Conservation (phyloP, 2,888 invertebrate species). For the Kuschelorhynchus macadamiae region DNA sequence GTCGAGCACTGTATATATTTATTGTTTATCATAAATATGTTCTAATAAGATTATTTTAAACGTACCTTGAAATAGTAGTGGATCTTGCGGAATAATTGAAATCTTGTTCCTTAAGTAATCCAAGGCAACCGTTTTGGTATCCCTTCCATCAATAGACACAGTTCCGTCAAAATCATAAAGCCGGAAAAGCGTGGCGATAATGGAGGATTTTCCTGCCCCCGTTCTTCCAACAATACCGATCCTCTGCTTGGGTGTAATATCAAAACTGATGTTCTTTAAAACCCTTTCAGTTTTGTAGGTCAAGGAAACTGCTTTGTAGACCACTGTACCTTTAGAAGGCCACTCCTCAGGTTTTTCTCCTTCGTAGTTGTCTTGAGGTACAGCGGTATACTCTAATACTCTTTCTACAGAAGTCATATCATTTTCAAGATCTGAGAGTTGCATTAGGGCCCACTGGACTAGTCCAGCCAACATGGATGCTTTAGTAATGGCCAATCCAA, state of each 20-base stretch:
- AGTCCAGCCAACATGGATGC: conserved; percentile 74
- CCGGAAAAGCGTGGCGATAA: conserved; percentile 83
- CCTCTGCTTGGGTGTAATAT: conserved; percentile 79
- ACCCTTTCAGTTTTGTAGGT: conserved; percentile 80
- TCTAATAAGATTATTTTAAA: too few species aligned
- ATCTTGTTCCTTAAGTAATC: conserved; percentile 67
- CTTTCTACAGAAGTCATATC: conserved; percentile 93
- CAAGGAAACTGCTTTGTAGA: conserved; percentile 76
- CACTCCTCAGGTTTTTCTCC: conserved; percentile 73
- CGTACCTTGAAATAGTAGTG: conserved; percentile 70
- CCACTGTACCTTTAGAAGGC: conserved; percentile 79
- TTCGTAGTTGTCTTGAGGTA: conserved; percentile 65
- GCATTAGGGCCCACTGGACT: conserved; percentile 77
- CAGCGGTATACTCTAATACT: conserved; percentile 70
- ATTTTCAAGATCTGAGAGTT: conserved; percentile 85
- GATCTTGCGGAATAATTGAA: conserved; percentile 72
- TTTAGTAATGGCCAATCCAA: conserved; percentile 70
- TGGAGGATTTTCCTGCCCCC: conserved; percentile 86
- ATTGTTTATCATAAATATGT: too few species aligned
- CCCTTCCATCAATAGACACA: conserved; percentile 70
- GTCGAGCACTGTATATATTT: too few species aligned
- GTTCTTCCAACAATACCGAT: conserved; percentile 87
- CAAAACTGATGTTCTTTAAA: conserved; percentile 79
- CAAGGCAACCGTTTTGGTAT: conserved; percentile 68
- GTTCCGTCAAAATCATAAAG: conserved; percentile 83